phyloP scores from a whole-genome alignment of 2,888 invertebrate genomes.

The Ornithoptera priamus region DNA sequence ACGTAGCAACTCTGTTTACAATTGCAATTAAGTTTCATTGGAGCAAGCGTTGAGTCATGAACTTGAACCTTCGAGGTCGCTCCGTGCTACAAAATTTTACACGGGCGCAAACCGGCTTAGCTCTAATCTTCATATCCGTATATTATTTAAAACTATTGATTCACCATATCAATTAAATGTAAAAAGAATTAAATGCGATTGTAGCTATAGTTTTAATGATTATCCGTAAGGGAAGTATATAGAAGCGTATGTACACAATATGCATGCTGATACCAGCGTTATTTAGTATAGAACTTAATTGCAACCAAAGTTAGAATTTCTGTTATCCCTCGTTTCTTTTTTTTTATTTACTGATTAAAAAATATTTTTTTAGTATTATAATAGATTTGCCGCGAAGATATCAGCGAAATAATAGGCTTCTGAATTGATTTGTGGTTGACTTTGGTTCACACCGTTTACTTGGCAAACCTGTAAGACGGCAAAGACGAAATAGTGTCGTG shows the following conservation, averaged over 20 bases:
- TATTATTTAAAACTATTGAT: neutral
- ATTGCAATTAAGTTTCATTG: neutral
- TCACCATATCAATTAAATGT: neutral
- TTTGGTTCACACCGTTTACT: too few relatives aligned
- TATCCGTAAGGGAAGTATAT: neutral
- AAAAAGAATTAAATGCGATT: neutral
- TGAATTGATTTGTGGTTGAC: too few relatives aligned
- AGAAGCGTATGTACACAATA: neutral
- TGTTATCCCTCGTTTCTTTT: too few relatives aligned
- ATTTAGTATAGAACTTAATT: too few relatives aligned
- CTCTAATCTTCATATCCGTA: neutral
- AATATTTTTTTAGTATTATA: too few relatives aligned
- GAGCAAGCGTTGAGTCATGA: neutral
- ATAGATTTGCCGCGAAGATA: too few relatives aligned
- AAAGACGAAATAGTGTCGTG: too few relatives aligned
- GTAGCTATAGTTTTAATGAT: neutral
- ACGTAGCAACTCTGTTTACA: slow-evolving; percentile 2
- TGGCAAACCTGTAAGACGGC: too few relatives aligned
- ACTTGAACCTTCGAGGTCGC: neutral
- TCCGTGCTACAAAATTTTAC: neutral
- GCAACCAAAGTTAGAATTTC: too few relatives aligned
- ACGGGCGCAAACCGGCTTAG: neutral
- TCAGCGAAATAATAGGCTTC: too few relatives aligned
- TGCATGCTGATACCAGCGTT: neutral
- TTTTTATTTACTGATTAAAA: too few relatives aligned